These are phyloP conservation scores for Drosophila nigromelanica DNA, from an alignment of 1,140 invertebrate genomes.

Conservation along the genomic window DNA sequence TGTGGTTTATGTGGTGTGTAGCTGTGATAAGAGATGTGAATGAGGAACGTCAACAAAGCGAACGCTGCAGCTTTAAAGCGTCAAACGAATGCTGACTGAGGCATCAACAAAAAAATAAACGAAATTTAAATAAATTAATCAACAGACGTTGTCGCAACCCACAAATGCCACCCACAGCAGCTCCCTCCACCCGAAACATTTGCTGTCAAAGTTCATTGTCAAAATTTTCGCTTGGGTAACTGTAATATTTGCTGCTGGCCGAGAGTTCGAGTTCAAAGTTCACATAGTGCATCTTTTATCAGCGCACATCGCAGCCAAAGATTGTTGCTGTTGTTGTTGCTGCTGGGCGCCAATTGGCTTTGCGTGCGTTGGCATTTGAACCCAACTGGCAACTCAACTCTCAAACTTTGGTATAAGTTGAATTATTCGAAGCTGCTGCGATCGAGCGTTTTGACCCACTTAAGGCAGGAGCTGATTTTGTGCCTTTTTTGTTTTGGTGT, in stretches of 20 bases:
- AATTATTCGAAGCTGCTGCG: constrained; percentile 19
- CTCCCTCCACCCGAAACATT: not conserved
- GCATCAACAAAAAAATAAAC: not conserved
- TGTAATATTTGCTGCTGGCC: constrained; percentile 64
- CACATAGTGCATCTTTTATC: constrained; percentile 60
- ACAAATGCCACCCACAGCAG: not conserved
- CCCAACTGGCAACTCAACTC: constrained; percentile 35
- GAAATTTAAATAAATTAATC: constrained; percentile 5
- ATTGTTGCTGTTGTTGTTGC: constrained; percentile 12
- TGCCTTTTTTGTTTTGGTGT: constrained; percentile 9
- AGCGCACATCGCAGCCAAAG: constrained; percentile 53
- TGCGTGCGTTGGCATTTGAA: constrained; percentile 74
- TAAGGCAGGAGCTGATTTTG: constrained; percentile 25
- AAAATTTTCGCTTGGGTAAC: constrained; percentile 16
- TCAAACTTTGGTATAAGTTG: constrained; percentile 41
- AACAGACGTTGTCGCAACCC: not conserved
- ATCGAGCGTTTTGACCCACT: constrained; percentile 40
- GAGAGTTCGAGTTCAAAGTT: constrained; percentile 64
- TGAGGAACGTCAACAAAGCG: constrained; percentile 23
- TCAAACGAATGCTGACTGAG: not conserved
- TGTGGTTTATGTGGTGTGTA: constrained; percentile 18
- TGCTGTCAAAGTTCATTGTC: constrained; percentile 44
- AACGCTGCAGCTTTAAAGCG: not conserved
- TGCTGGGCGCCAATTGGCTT: constrained; percentile 50
- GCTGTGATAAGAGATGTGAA: constrained; percentile 32